A percentile compares a stretch with the other conserved stretches of the same genome.
phyloP scores from a whole-genome alignment of 2,797 vertebrate species.

The Balearica regulorum region DNA sequence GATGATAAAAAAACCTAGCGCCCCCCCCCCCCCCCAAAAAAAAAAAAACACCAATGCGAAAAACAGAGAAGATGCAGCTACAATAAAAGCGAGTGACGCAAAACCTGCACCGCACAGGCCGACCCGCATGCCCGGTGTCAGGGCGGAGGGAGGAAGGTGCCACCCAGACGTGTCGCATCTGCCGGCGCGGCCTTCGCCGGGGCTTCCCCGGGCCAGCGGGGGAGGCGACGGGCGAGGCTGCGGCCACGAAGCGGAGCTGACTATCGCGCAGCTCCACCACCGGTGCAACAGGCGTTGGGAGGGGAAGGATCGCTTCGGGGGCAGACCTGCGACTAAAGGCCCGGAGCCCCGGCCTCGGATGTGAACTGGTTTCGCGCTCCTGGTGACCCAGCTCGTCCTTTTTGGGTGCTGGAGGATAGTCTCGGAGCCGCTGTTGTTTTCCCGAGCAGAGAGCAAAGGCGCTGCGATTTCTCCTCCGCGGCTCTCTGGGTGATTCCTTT shows the following conservation, averaged over 20 bases:
- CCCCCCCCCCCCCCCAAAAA: no score
- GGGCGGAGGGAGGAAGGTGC: not conserved
- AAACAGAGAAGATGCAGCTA: not conserved
- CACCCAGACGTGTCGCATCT: not conserved
- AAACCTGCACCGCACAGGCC: not conserved
- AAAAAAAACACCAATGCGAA: not conserved
- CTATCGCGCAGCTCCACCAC: not conserved
- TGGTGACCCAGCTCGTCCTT: not conserved
- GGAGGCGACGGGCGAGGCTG: not conserved
- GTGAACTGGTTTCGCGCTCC: not conserved
- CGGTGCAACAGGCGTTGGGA: not conserved
- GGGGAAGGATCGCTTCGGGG: not conserved
- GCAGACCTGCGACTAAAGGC: not conserved
- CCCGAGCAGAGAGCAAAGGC: not conserved
- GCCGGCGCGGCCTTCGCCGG: not conserved
- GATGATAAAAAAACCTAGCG: no score
- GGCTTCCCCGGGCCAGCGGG: not conserved
- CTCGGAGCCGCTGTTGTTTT: not conserved
- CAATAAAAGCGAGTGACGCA: not conserved
- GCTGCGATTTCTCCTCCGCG: not conserved
- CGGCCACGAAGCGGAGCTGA: not conserved
- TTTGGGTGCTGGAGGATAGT: not conserved
- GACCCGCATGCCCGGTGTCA: not conserved
- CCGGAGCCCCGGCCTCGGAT: not conserved
- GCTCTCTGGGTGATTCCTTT: not conserved